Percentiles rank a stretch among this genome's conserved stretches.
Evolutionary conservation across 2,888 invertebrate genomes (phyloP).

Genomic region (Andrena camellia): DNA sequence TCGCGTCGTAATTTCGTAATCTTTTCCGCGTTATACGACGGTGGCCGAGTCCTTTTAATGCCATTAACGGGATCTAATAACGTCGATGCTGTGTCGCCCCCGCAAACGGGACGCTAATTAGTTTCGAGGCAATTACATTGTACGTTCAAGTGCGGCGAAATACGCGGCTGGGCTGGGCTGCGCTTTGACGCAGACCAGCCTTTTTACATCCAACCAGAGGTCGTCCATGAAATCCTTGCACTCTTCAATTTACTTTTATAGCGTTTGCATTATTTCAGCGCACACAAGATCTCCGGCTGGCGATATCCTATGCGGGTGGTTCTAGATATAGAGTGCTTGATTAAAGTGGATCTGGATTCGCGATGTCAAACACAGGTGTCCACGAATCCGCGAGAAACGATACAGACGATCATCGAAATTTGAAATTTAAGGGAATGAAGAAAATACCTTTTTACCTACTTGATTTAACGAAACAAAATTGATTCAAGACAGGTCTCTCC

Average conservation of each 20-base stretch:
- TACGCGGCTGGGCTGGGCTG: conserved; percentile 7
- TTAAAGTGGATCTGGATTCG: too few species aligned
- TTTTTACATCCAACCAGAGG: conserved; percentile 7
- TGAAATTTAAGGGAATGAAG: too few species aligned
- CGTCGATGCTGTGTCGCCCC: conserved; percentile 38
- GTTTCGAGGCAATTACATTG: conserved; percentile 53
- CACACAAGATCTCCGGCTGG: too few species aligned
- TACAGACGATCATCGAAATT: too few species aligned
- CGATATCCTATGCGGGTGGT: too few species aligned
- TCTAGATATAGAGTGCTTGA: too few species aligned
- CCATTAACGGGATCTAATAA: conserved; percentile 55
- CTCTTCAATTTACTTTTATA: neutral
- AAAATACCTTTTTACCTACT: too few species aligned
- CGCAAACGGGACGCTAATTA: conserved; percentile 48
- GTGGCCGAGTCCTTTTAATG: conserved; percentile 35
- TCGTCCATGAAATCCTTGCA: neutral
- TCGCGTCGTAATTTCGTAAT: conserved; percentile 26
- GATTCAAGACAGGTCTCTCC: too few species aligned
- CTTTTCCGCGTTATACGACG: conserved; percentile 31
- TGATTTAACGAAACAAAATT: too few species aligned
- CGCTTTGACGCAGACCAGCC: conserved; percentile 32
- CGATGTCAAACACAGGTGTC: too few species aligned
- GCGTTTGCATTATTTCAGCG: neutral
- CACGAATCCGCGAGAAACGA: too few species aligned
- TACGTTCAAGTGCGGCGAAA: conserved; percentile 30